phyloP scores from a whole-genome alignment of 2,797 vertebrate species.

The Notolabrus celidotus region DNA sequence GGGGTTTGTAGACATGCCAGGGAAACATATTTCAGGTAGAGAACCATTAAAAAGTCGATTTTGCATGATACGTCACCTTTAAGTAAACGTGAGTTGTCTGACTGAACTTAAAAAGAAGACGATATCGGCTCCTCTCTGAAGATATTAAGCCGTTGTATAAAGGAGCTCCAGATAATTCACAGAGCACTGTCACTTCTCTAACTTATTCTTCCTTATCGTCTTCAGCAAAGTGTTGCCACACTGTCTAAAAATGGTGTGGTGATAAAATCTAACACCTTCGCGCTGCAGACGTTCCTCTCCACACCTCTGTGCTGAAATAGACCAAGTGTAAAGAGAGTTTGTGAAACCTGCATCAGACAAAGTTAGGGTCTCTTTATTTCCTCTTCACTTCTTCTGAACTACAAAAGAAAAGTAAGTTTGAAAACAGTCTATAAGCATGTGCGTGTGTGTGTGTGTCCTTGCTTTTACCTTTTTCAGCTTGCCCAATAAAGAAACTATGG shows the following conservation, averaged over 20 bases:
- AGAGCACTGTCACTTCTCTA: background rate
- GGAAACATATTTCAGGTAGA: too few species aligned
- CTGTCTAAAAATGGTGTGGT: conserved; percentile 41
- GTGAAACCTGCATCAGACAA: conserved; percentile 30
- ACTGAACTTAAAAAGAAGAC: too few species aligned
- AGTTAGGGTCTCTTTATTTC: background rate
- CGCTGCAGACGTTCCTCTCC: conserved; percentile 35
- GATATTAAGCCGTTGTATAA: background rate
- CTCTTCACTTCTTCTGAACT: background rate
- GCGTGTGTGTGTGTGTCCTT: background rate
- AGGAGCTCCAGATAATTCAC: background rate
- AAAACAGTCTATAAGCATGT: background rate
- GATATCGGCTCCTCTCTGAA: too few species aligned
- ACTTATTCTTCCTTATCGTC: background rate
- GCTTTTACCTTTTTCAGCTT: conserved; percentile 93
- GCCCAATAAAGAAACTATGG: conserved; percentile 88
- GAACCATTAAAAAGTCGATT: too few species aligned
- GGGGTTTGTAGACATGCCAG: too few species aligned
- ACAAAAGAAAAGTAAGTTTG: too few species aligned
- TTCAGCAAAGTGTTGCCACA: conserved; percentile 1
- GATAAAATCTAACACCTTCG: conserved; percentile 40
- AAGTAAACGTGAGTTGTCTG: too few species aligned
- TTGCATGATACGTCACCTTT: too few species aligned
- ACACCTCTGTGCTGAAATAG: conserved; percentile 63
- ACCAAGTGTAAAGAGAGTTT: conserved; percentile 37